Evolutionary conservation across 2,888 invertebrate genomes (phyloP), one percentile per base, ranked within the genome.

Genomic region (Acleris literana): DNA sequence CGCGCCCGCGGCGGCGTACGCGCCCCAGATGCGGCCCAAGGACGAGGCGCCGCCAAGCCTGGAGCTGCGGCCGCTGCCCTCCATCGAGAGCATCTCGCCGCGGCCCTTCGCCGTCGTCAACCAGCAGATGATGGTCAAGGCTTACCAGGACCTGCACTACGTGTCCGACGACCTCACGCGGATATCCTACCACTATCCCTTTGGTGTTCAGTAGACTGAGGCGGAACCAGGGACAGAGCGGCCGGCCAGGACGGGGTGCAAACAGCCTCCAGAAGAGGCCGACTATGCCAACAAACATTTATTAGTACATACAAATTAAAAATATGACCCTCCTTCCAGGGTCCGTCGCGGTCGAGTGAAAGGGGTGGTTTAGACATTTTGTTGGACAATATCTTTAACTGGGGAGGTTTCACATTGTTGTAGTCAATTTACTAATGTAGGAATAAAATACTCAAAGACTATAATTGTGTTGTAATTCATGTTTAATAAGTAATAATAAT

Each of bases 81-180:
- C 92, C 0, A 92, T 92, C n/a, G 92, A 92, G 75, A 92, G 92
- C 48, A 92, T 92, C 51, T 90, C 92, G 0, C 87, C 92, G 1
- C 77, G 92, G 51, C 92, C 92, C 0, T 92, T 91, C 52, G 86
- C 90, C 0, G 86, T 92, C 1, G 88, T 91, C 46, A 92, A 91
- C 70, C 92, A 92, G 74, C 92, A 91, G 74, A 91, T 92, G 92
- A 91, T 92, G 92, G 90, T 92, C 68, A 92, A 92, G 61, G 92
- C 92, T 0, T 92, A 92, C 63, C 92, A 91, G 70, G 92, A 92
- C 61, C 75, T 92, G 22, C 92, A 91, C 74, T 92, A 91, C 64
- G 87, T 86, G 2, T 90, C 91, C 11, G 82, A 87, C 63, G 92
- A 92, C 58, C 89, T 92, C 0, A 80, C 92, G 0, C 86, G 92